phyloP scores from a whole-genome alignment of 2,888 invertebrate species.

The Tiliacea citrago region DNA sequence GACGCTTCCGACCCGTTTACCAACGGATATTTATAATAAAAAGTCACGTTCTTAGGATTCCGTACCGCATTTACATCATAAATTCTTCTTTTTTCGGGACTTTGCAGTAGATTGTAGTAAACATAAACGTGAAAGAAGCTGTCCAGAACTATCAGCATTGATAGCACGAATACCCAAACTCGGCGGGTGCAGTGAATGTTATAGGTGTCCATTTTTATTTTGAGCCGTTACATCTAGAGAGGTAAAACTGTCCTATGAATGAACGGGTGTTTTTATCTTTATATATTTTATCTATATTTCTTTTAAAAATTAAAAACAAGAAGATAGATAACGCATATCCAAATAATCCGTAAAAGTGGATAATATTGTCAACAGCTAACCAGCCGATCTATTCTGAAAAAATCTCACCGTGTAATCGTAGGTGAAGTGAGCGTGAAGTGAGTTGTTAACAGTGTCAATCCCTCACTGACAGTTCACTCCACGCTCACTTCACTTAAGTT shows the following conservation, averaged over 20 bases:
- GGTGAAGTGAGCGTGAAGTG: too few relatives aligned
- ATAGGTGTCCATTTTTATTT: constrained; percentile 12
- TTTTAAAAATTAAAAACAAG: too few relatives aligned
- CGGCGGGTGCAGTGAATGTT: constrained; percentile 18
- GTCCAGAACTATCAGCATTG: constrained; percentile 44
- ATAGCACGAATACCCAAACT: constrained; percentile 40
- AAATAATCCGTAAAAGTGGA: background rate
- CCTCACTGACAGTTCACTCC: too few relatives aligned
- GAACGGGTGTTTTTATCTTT: too few relatives aligned
- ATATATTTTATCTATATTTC: too few relatives aligned
- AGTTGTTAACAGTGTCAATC: too few relatives aligned
- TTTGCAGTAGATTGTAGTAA: constrained; percentile 40
- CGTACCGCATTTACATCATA: background rate
- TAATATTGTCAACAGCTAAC: background rate
- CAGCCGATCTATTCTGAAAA: too few relatives aligned
- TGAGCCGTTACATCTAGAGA: background rate
- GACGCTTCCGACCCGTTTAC: constrained; percentile 6
- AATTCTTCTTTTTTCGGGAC: background rate
- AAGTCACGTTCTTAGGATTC: background rate
- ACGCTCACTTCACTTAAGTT: too few relatives aligned
- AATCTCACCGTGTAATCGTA: too few relatives aligned
- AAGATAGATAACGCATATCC: background rate
- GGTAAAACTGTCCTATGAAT: background rate
- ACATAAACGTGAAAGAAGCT: constrained; percentile 45
- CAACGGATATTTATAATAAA: constrained; percentile 45